These are phyloP conservation scores for Echinops telfairi DNA, from an alignment of 2,113 vertebrate genomes.

Conservation along the genomic window DNA sequence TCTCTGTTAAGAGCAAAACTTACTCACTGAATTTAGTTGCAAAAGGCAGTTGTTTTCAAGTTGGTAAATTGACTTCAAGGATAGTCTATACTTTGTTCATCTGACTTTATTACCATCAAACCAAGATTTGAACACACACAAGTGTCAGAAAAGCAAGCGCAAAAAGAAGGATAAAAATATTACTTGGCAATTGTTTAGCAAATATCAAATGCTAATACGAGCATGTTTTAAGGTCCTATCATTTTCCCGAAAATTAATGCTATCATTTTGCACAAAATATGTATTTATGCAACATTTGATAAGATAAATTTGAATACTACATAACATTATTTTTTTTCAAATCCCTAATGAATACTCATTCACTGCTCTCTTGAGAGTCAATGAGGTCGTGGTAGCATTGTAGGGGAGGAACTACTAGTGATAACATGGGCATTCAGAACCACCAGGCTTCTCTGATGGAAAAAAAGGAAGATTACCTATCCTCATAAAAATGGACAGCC, in stretches of 20 bases:
- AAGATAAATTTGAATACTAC: neutral
- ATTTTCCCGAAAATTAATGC: neutral
- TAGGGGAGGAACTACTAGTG: no score
- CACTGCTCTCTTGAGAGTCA: neutral
- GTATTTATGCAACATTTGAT: neutral
- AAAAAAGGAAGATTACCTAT: no score
- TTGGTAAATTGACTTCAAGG: neutral
- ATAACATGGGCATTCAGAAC: no score
- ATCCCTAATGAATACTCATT: neutral
- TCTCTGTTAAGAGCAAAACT: neutral
- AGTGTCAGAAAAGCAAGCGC: neutral
- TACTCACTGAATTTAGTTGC: neutral
- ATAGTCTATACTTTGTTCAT: neutral
- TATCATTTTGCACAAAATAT: neutral
- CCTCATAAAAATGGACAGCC: no score
- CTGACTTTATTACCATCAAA: neutral
- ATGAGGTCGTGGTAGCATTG: no score
- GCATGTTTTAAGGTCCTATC: no score
- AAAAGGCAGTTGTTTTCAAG: neutral
- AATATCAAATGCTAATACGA: neutral
- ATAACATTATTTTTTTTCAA: neutral
- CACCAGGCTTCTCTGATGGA: no score
- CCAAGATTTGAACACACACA: neutral
- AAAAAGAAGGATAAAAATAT: neutral
- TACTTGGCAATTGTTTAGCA: neutral